Evolutionary conservation across 2,888 invertebrate species (phyloP).

Genomic region (Drosophila subquinaria): DNA sequence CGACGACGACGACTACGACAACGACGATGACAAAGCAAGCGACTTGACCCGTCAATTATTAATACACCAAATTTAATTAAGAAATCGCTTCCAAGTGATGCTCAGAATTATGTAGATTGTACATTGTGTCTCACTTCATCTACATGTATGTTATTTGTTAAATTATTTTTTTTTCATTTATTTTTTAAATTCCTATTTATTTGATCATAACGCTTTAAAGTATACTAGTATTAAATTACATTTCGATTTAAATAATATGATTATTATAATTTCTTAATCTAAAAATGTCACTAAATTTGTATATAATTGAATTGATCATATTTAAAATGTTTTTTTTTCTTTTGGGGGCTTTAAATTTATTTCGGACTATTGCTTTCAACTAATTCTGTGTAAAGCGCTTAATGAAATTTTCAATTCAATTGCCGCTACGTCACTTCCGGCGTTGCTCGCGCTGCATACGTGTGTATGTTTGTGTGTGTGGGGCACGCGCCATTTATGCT

Average conservation of each 20-base stretch:
- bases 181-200: too few relatives aligned
- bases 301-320: not conserved
- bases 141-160: too few relatives aligned
- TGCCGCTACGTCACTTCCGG: constrained; percentile 61
- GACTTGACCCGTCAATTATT: constrained; percentile 42
- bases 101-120: constrained; percentile 10
- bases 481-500: constrained; percentile 38
- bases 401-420: constrained; percentile 22
- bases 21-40: constrained; percentile 2
- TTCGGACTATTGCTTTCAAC: constrained; percentile 6
- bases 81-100: constrained; percentile 26
- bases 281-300: not conserved
- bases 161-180: too few relatives aligned
- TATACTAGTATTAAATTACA: too few relatives aligned
- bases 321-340: not conserved
- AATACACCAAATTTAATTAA: constrained; percentile 31
- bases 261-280: not conserved
- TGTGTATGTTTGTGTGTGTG: constrained; percentile 15
- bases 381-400: not conserved
- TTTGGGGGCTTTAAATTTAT: constrained; percentile 2
- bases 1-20: not conserved
- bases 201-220: too few relatives aligned
- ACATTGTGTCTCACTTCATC: too few relatives aligned
- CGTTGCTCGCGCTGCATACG: constrained; percentile 11
- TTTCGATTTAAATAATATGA: too few relatives aligned